These are phyloP conservation scores for Apamea crenata DNA, from an alignment of 2,888 invertebrate species.

Conservation along the genomic window DNA sequence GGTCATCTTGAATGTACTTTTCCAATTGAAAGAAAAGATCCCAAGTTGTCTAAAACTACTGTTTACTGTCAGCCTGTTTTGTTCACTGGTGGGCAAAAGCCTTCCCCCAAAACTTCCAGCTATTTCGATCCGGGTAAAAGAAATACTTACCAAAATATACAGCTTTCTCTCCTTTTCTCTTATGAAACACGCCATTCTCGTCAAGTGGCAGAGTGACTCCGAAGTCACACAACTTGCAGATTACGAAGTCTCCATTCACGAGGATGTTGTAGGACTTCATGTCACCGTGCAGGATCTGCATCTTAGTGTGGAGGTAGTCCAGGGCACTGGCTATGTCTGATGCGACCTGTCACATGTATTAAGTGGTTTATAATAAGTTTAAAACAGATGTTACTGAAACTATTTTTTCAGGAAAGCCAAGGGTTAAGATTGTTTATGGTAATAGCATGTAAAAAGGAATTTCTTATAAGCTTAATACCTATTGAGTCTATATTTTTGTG, in stretches of 20 bases:
- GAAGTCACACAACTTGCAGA: constrained; percentile 96
- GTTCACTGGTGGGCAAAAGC: neutral
- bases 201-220: constrained; percentile 94
- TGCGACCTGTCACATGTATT: constrained; percentile 86
- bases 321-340: constrained; percentile 93
- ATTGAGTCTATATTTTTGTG: neutral
- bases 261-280: constrained; percentile 96
- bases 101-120: neutral
- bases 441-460: neutral
- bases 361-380: too few relatives aligned
- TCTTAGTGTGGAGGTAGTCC: constrained; percentile 94
- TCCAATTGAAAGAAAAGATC: too few relatives aligned
- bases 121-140: neutral
- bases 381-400: too few relatives aligned
- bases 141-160: constrained; percentile 90
- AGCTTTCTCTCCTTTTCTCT: constrained; percentile 86
- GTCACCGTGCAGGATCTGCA: constrained; percentile 94
- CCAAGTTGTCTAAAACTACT: neutral
- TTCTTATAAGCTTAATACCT: neutral
- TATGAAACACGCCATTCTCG: constrained; percentile 91
- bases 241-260: constrained; percentile 93
- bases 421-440: neutral
- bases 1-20: neutral
- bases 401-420: too few relatives aligned
- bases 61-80: neutral